These are phyloP conservation scores for Harpagoxenus sublaevis DNA, from an alignment of 2,888 invertebrate genomes.

Conservation along the genomic window DNA sequence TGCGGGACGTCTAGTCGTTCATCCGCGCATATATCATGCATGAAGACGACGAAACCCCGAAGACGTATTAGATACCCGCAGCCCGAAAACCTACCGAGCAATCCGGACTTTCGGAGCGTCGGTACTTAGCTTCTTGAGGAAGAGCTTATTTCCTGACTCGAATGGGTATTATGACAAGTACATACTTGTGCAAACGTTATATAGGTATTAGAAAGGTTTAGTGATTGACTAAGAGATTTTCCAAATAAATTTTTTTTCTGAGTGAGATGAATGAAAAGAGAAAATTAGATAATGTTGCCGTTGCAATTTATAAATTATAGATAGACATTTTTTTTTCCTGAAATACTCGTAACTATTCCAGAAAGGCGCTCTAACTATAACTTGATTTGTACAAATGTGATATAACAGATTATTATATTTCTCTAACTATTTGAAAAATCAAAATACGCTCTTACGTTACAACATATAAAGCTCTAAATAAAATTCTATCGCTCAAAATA, in stretches of 20 bases:
- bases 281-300: background rate
- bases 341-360: background rate
- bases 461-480: background rate
- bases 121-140: conserved; percentile 12
- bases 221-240: background rate
- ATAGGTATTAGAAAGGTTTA: background rate
- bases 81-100: conserved; percentile 14
- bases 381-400: background rate
- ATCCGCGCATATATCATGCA: conserved; percentile 49
- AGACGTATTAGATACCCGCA: conserved; percentile 29
- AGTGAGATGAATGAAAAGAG: background rate
- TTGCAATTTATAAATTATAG: background rate
- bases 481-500: background rate
- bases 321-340: background rate
- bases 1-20: conserved; percentile 23
- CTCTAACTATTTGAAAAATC: background rate
- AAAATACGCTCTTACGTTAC: background rate
- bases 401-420: background rate
- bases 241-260: background rate
- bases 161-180: conserved; percentile 4
- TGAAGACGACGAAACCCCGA: conserved; percentile 4
- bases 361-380: background rate
- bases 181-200: background rate
- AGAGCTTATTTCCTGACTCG: conserved; percentile 6
- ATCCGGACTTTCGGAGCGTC: background rate